Evolutionary conservation across 2,113 vertebrate species (phyloP), one percentile per base, ranked within the genome.

Genomic region (Eptesicus fuscus): DNA sequence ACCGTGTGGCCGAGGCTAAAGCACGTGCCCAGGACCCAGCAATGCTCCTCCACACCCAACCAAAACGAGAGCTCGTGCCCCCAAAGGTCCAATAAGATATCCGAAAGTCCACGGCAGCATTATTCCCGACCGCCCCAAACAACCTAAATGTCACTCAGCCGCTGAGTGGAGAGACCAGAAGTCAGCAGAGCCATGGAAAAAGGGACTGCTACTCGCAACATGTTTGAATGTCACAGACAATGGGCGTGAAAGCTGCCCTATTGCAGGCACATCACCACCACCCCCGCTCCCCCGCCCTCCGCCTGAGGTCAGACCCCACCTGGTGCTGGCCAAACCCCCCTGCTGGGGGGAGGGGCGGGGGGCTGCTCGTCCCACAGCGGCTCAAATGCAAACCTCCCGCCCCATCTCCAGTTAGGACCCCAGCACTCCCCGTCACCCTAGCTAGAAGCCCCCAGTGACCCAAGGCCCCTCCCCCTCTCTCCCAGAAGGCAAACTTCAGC

Each of bases 1-100:
- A 70, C n/a, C 0, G 0, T 0, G 8, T 1, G 53, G 59, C 18
- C 14, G 0, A 13, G 5, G 9, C n/a, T n/a, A 1, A 73, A 20
- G 11, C 63, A 7, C 9, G 3, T 8, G 17, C 56, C 32, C 11
- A 10, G 0, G 3, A 14, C 9, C 73, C 65, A 22, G 44, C 6
- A 11, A 30, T 28, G 10, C 28, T 44, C 61, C 44, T 12, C 16
- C 2, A 13, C 2, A 42, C 7, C 22, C 13, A 23, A 7, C n/a
- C 37, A 28, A 74, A 56, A 17, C 1, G 3, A 42, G 78, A 4
- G 3, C 44, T 5, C 3, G 0, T 1, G 23, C 59, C 73, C 63
- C 65, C 44, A 42, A 20, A 17, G 42, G 37, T 40, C 10, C 42
- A 18, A 0, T 12, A 20, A 8, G 56, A 20, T 14, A 10, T 6